Conservation (phyloP, 2,113 vertebrate genomes). For the Arothron firmamentum region DNA sequence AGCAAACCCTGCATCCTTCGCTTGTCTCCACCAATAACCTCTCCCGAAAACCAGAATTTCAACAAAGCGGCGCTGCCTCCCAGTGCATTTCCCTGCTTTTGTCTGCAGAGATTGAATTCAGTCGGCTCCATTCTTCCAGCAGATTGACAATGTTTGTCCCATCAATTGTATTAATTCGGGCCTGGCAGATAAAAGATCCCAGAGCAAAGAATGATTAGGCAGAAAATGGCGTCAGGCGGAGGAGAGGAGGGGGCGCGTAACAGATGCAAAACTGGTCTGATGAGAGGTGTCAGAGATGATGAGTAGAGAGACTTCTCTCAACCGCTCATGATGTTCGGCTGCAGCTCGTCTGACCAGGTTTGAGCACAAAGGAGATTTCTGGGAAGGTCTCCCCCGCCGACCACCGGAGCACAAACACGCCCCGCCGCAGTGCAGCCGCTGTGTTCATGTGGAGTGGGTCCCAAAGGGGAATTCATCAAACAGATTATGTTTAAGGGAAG, state of each 20-base stretch:
- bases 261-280: conserved; percentile 44
- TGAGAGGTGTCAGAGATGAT: conserved; percentile 46
- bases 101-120: conserved; percentile 77
- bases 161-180: conserved; percentile 76
- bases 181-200: conserved; percentile 69
- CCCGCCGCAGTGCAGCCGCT: conserved; percentile 17
- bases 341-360: conserved; percentile 37
- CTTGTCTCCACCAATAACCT: conserved; percentile 65
- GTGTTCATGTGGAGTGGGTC: not conserved
- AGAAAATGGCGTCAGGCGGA: conserved; percentile 56
- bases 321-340: conserved; percentile 52
- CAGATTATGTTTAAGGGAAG: not conserved
- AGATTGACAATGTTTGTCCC: conserved; percentile 79
- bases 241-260: conserved; percentile 35
- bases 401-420: conserved; percentile 7
- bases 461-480: not conserved
- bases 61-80: conserved; percentile 51
- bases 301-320: conserved; percentile 47
- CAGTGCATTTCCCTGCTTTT: conserved; percentile 56
- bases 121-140: conserved; percentile 72
- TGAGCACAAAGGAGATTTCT: conserved; percentile 43
- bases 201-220: conserved; percentile 71
- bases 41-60: conserved; percentile 57
- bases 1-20: conserved; percentile 65
- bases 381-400: conserved; percentile 21